Evolutionary conservation across 2,888 invertebrate species (phyloP).

Genomic region (Ectobius pallidus): DNA sequence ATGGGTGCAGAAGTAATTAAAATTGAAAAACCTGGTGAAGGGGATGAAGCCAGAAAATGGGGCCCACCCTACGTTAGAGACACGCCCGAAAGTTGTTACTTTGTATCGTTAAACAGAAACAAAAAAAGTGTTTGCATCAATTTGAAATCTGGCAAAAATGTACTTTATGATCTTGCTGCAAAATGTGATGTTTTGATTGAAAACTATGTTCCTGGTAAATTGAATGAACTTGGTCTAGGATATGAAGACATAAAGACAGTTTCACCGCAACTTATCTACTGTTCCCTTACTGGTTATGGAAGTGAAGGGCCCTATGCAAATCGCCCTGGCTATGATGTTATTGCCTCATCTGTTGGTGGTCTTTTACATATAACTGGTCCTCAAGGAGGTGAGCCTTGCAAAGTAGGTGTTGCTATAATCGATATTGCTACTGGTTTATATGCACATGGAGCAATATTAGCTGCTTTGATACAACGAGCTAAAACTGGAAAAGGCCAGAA

Average conservation of each 20-base stretch:
- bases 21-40: conserved; percentile 81
- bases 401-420: conserved; percentile 91
- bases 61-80: conserved; percentile 84
- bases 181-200: conserved; percentile 90
- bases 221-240: conserved; percentile 77
- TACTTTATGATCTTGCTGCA: conserved; percentile 73
- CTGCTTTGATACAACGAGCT: conserved; percentile 79
- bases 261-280: conserved; percentile 86
- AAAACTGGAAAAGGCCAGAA: conserved; percentile 86
- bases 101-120: conserved; percentile 87
- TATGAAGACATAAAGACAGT: conserved; percentile 72
- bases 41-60: conserved; percentile 92
- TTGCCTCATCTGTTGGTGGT: conserved; percentile 92
- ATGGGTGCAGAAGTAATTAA: conserved; percentile 92
- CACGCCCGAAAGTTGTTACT: conserved; percentile 77
- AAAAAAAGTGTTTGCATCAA: conserved; percentile 92
- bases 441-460: conserved; percentile 93
- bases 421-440: conserved; percentile 93
- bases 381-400: conserved; percentile 80
- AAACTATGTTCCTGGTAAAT: conserved; percentile 92
- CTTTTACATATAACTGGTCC: conserved; percentile 89
- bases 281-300: conserved; percentile 94
- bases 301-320: conserved; percentile 81
- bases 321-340: conserved; percentile 95
- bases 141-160: conserved; percentile 71